phyloP scores from a whole-genome alignment of 1,140 invertebrate species.

The Oedothorax gibbosus region DNA sequence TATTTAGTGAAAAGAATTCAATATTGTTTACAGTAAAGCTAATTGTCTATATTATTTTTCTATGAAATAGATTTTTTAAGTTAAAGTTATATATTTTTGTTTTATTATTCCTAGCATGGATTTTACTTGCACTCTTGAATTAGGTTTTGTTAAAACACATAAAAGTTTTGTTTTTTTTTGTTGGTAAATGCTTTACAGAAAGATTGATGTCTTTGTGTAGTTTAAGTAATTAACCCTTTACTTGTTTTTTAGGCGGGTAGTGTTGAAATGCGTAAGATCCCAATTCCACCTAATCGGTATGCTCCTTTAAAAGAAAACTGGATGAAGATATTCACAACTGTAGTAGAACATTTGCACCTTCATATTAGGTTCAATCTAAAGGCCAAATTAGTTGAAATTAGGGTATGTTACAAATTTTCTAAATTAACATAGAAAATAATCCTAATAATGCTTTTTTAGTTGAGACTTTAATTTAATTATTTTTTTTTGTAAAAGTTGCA shows the following conservation, averaged over 20 bases:
- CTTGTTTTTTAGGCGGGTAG: slow-evolving; percentile 36
- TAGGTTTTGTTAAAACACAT: no score
- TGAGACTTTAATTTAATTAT: not conserved
- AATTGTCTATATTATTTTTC: no score
- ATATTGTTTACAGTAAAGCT: no score
- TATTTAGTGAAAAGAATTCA: not conserved
- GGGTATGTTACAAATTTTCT: slow-evolving; percentile 65
- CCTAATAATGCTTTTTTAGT: not conserved
- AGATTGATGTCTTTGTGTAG: no score
- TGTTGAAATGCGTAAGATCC: slow-evolving; percentile 73
- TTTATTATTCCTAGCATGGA: no score
- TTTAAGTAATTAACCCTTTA: not conserved
- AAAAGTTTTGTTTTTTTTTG: no score
- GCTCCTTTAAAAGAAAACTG: slow-evolving; percentile 95
- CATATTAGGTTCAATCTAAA: slow-evolving; percentile 96
- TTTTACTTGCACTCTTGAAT: no score
- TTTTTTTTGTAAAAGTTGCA: no score
- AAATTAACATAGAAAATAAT: slow-evolving; percentile 4
- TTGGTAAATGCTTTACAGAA: no score
- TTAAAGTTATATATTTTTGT: no score
- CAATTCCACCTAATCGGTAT: slow-evolving; percentile 83
- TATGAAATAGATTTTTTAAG: no score
- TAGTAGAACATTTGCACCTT: slow-evolving; percentile 94
- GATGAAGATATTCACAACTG: slow-evolving; percentile 95
- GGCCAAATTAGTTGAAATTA: slow-evolving; percentile 89